Evolutionary conservation across 2,888 invertebrate genomes (phyloP).

Genomic region (Phyllotreta cruciferae): DNA sequence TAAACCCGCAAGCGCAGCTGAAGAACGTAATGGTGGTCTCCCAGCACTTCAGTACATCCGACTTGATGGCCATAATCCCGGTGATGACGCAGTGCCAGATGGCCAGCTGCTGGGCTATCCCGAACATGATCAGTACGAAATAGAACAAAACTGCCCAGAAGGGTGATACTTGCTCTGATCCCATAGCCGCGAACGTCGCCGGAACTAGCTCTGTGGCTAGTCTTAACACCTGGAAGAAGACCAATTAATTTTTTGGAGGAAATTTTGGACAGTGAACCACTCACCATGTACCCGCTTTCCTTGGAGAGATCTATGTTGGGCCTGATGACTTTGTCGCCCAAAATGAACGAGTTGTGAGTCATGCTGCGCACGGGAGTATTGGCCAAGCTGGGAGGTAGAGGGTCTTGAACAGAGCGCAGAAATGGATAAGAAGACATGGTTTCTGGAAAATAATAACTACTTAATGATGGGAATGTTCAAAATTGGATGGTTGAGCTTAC

Average conservation of each 20-base stretch:
- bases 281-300: slow-evolving; percentile 78
- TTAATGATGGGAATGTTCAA: too few relatives aligned
- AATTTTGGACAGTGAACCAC: too few relatives aligned
- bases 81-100: slow-evolving; percentile 92
- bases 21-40: slow-evolving; percentile 84
- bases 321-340: slow-evolving; percentile 72
- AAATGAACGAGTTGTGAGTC: slow-evolving; percentile 74
- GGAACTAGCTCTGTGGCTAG: slow-evolving; percentile 91
- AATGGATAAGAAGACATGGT: slow-evolving; percentile 74
- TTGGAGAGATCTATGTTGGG: slow-evolving; percentile 65
- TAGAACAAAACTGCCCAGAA: slow-evolving; percentile 90
- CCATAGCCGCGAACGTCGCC: slow-evolving; percentile 79
- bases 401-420: slow-evolving; percentile 69
- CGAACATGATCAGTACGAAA: slow-evolving; percentile 83
- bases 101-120: slow-evolving; percentile 86
- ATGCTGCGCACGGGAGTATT: slow-evolving; percentile 72
- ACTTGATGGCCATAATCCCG: slow-evolving; percentile 80
- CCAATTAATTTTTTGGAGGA: too few relatives aligned
- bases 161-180: slow-evolving; percentile 78
- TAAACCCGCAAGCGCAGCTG: slow-evolving; percentile 82
- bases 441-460: slow-evolving; percentile 66
- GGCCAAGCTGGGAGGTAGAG: slow-evolving; percentile 67
- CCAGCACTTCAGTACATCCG: slow-evolving; percentile 76
- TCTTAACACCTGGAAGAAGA: slow-evolving; percentile 67
- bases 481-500: slow-evolving; percentile 65